Evolutionary conservation across 1,140 invertebrate species (phyloP).

Genomic region (Hypsibius dujardini): DNA sequence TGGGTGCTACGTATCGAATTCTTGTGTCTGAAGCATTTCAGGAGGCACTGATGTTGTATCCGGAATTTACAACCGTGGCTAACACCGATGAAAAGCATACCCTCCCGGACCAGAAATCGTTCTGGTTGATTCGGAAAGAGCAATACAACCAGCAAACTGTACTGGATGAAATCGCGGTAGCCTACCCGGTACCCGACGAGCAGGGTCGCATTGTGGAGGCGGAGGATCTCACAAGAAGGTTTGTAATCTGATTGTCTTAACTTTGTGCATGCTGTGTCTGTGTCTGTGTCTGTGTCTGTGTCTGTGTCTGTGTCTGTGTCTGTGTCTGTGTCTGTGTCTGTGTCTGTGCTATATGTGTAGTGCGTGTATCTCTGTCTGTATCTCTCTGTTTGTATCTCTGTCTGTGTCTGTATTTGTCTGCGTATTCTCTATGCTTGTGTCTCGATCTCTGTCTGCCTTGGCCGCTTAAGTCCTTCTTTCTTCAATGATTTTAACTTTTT

Average conservation of each 20-base stretch:
- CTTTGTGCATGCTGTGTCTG: neutral
- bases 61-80: neutral
- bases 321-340: too few relatives aligned
- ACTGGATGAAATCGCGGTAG: neutral
- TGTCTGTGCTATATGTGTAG: too few relatives aligned
- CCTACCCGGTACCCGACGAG: neutral
- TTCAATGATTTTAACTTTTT: neutral
- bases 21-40: conserved; percentile 1
- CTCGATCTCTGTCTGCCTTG: too few relatives aligned
- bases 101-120: neutral
- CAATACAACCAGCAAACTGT: neutral
- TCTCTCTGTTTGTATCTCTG: too few relatives aligned
- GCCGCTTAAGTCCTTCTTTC: neutral
- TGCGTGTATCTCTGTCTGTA: too few relatives aligned
- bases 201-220: neutral
- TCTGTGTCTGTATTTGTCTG: too few relatives aligned
- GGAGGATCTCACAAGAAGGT: neutral
- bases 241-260: neutral
- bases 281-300: too few relatives aligned
- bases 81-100: neutral
- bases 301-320: too few relatives aligned
- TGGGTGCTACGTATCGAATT: neutral
- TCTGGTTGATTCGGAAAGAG: neutral
- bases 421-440: too few relatives aligned
- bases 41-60: conserved; percentile 1